Evolutionary conservation across 2,888 invertebrate species (phyloP), one percentile per base, ranked within the genome.

Genomic region (Allygus modestus): DNA sequence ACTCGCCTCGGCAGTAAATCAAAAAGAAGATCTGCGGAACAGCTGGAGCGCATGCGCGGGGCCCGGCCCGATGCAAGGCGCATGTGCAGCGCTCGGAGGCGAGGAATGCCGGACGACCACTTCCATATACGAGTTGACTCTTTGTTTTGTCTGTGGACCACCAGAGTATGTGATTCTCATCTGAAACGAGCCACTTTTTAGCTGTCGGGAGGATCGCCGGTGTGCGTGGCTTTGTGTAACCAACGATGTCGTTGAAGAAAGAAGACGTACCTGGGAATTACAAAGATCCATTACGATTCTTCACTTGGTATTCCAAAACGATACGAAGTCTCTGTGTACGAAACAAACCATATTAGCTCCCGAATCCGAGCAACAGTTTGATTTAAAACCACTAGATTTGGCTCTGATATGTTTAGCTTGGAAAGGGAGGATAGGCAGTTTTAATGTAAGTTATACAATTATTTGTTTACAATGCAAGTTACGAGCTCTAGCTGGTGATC

Each of bases 121-220:
- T 71, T 71, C 71, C 71, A 71, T 71, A 71, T 71, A 33, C 1
- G 71, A 7, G n/a, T 1, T 41, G 20, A 65, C 37, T 71, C 71
- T 71, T 71, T 71, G 71, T 71, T 71, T 71, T 71, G 41, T 71
- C 71, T 71, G 71, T 2, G 41, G 71, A 71, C 71, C 71, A 71
- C 71, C 71, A 41, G 41, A 37, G 37, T 65, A 65, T 71, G 71
- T 71, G 71, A 41, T 20, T n/a, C 41, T 41, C 71, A 71, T 71
- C 71, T 41, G n/a, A 71, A 71, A 33, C 71, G 71, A 71, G 41
- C 37, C 69, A 41, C 17, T 69, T 69, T 71, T 71, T 71, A 71
- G 20, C 23, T 2, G 61, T 28, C 61, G 61, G 61, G n/a, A 11
- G n/a, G n/a, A 4, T 7, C 15, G 17, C 46, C 46, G 17, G 17